A percentile compares a stretch with the other conserved stretches of the same genome.
These are phyloP conservation scores for Ceyx melanurus DNA, from an alignment of 2,113 vertebrate species.

Conservation along the genomic window DNA sequence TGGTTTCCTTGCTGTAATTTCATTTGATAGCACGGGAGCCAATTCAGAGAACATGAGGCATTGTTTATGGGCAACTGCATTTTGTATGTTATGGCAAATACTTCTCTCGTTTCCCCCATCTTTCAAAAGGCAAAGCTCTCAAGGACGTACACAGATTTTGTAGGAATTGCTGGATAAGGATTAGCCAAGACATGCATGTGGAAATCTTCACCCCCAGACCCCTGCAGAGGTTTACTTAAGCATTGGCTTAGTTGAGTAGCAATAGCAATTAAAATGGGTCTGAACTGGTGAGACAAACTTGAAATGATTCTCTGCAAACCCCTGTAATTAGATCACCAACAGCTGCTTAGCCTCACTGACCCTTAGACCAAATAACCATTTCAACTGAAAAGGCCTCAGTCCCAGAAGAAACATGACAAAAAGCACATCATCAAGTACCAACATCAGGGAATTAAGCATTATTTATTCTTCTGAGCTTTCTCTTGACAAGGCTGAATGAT, in stretches of 20 bases:
- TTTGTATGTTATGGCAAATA: background rate
- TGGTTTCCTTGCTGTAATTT: background rate
- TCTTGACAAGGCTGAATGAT: background rate
- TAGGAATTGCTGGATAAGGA: background rate
- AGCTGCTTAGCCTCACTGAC: slow-evolving; percentile 16
- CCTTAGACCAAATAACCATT: background rate
- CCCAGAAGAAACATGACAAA: slow-evolving; percentile 36
- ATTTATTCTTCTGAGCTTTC: background rate
- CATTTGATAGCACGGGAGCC: background rate
- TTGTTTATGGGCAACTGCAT: background rate
- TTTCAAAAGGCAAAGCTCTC: background rate
- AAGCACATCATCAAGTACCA: background rate
- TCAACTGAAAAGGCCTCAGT: slow-evolving; percentile 10
- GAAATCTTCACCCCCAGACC: background rate
- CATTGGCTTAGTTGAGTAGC: background rate
- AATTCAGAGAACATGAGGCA: background rate
- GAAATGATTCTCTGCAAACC: slow-evolving; percentile 7
- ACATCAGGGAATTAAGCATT: background rate
- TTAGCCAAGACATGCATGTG: background rate
- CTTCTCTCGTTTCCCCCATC: background rate
- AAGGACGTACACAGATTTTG: background rate
- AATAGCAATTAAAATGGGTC: background rate
- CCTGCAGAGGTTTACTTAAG: background rate
- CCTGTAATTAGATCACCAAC: slow-evolving; percentile 40
- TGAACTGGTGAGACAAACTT: background rate